These are phyloP conservation scores for Scolopax mira DNA, from an alignment of 2,113 vertebrate species.

Conservation along the genomic window DNA sequence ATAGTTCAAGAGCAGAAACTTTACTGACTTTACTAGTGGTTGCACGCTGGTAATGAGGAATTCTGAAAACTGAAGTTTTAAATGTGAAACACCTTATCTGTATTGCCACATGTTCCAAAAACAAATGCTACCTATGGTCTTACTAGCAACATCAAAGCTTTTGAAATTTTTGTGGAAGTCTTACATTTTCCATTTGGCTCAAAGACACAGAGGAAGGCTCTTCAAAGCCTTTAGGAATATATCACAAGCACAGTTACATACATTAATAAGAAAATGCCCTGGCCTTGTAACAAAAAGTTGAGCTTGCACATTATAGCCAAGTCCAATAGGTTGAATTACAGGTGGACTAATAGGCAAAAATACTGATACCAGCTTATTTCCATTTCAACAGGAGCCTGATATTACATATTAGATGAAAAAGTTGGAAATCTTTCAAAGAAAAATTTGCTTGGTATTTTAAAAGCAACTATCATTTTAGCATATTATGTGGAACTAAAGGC, in stretches of 20 bases:
- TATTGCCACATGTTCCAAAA: conserved; percentile 2
- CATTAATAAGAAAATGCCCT: conserved; percentile 16
- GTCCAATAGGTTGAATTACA: conserved; percentile 11
- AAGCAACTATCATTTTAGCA: conserved; percentile 35
- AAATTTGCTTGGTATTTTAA: conserved; percentile 42
- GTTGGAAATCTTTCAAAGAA: conserved; percentile 33
- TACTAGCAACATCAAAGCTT: conserved; percentile 38
- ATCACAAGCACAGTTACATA: neutral
- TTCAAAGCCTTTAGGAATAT: conserved; percentile 16
- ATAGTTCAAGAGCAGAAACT: neutral
- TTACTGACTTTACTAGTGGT: neutral
- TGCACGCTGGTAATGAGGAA: neutral
- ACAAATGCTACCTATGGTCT: conserved; percentile 22
- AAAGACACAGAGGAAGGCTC: neutral
- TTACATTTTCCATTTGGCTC: conserved; percentile 23
- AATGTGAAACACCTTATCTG: conserved; percentile 16
- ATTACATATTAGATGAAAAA: conserved; percentile 19
- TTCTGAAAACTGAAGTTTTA: neutral
- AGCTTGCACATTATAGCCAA: conserved; percentile 27
- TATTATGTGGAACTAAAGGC: conserved; percentile 28
- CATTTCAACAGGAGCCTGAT: neutral
- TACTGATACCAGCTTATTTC: conserved; percentile 13
- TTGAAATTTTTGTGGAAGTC: conserved; percentile 18
- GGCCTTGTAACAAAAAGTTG: neutral
- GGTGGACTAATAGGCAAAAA: conserved; percentile 45